phyloP scores from a whole-genome alignment of 2,797 vertebrate species.

The Acanthurus leucopareius region DNA sequence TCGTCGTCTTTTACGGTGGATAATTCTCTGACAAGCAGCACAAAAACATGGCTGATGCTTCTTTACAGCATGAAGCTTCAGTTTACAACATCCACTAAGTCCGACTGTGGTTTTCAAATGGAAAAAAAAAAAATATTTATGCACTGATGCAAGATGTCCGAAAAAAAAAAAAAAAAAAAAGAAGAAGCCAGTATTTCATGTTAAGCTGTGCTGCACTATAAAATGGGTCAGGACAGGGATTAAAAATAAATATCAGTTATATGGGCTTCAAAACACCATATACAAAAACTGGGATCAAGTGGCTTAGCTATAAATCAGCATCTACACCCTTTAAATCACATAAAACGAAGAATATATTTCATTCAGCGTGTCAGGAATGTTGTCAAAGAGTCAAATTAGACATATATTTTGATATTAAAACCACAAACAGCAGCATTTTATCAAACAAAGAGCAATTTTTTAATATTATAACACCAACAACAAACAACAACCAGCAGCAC shows the following conservation, averaged over 20 bases:
- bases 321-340: constrained; percentile 29
- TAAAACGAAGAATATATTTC: constrained; percentile 10
- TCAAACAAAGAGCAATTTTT: not conserved
- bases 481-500: not conserved
- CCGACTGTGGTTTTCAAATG: constrained; percentile 8
- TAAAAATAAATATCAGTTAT: constrained; percentile 77
- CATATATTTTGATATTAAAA: not conserved
- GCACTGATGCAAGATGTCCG: constrained; percentile 36
- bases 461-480: not conserved
- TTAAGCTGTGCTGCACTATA: constrained; percentile 67
- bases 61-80: not conserved
- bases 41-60: no score
- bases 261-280: constrained; percentile 61
- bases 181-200: constrained; percentile 51
- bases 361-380: not conserved
- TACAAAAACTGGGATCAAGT: constrained; percentile 53
- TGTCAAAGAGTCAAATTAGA: not conserved
- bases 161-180: constrained; percentile 8
- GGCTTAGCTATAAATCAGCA: constrained; percentile 55
- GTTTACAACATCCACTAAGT: not conserved
- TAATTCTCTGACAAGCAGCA: no score
- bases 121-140: constrained; percentile 26
- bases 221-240: constrained; percentile 83
- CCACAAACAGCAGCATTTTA: not conserved
- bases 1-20: no score